phyloP scores from a whole-genome alignment of 2,888 invertebrate species.

The Petrophora chlorosata region DNA sequence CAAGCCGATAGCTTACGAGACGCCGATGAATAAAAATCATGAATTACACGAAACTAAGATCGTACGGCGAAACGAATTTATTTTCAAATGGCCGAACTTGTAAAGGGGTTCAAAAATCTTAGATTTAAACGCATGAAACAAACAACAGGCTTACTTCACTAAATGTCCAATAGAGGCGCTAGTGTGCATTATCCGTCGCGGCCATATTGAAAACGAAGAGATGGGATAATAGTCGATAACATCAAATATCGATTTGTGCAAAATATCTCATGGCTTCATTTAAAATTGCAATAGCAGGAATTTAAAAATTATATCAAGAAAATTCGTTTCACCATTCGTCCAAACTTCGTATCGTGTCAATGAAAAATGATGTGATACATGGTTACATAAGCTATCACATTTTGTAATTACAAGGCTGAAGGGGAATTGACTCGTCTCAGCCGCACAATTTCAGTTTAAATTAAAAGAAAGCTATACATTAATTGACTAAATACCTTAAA shows the following conservation, averaged over 20 bases:
- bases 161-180: not conserved
- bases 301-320: no score
- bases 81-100: not conserved
- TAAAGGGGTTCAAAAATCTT: not conserved
- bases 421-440: constrained; percentile 60
- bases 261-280: no score
- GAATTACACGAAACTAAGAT: no score
- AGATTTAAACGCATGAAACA: not conserved
- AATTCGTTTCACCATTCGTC: not conserved
- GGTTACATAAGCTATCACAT: constrained; percentile 59
- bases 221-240: no score
- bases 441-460: constrained; percentile 50
- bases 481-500: constrained; percentile 83
- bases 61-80: not conserved
- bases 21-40: not conserved
- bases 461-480: constrained; percentile 75
- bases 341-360: not conserved
- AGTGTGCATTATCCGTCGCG: not conserved
- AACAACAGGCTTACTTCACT: not conserved
- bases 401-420: constrained; percentile 50
- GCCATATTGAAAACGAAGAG: no score
- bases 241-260: no score
- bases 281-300: no score
- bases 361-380: constrained; percentile 3
- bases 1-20: constrained; percentile 58